phyloP scores from a whole-genome alignment of 2,888 invertebrate species.

The Pristionchus entomophagus region DNA sequence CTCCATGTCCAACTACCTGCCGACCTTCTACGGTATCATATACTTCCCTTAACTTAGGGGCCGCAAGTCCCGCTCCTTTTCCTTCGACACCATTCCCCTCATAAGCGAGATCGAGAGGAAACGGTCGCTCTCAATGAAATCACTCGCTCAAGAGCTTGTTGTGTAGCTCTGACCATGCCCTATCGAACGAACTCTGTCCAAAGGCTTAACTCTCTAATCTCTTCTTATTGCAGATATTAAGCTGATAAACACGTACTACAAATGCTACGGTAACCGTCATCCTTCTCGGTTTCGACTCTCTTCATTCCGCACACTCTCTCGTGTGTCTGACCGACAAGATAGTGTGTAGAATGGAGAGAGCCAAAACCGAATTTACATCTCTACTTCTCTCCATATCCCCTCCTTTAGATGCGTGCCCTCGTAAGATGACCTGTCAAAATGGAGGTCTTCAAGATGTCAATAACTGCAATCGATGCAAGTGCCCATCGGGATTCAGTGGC shows the following conservation, averaged over 20 bases:
- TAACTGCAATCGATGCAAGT: slow-evolving; percentile 27
- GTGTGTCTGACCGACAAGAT: too few relatives aligned
- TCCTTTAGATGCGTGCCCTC: slow-evolving; percentile 24
- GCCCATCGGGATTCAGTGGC: slow-evolving; percentile 39
- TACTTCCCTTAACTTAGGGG: too few relatives aligned
- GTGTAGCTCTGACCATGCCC: too few relatives aligned
- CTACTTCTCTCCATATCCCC: not conserved
- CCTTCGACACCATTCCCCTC: too few relatives aligned
- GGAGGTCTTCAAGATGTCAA: slow-evolving; percentile 47
- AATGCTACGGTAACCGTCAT: slow-evolving; percentile 25
- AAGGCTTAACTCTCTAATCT: too few relatives aligned
- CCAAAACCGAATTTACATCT: not conserved
- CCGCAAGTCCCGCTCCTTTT: too few relatives aligned
- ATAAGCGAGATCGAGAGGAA: too few relatives aligned
- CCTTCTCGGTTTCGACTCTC: not conserved
- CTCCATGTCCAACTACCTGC: slow-evolving; percentile 44
- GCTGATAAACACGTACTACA: slow-evolving; percentile 46
- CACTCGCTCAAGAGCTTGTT: too few relatives aligned
- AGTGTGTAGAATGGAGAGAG: not conserved
- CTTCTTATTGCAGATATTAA: too few relatives aligned
- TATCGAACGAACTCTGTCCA: too few relatives aligned
- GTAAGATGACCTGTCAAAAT: slow-evolving; percentile 17
- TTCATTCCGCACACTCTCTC: not conserved
- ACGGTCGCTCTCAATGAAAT: too few relatives aligned
- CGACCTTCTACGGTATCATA: slow-evolving; percentile 44